These are phyloP conservation scores for Rotaria socialis DNA, from an alignment of 2,888 invertebrate species.

Conservation along the genomic window DNA sequence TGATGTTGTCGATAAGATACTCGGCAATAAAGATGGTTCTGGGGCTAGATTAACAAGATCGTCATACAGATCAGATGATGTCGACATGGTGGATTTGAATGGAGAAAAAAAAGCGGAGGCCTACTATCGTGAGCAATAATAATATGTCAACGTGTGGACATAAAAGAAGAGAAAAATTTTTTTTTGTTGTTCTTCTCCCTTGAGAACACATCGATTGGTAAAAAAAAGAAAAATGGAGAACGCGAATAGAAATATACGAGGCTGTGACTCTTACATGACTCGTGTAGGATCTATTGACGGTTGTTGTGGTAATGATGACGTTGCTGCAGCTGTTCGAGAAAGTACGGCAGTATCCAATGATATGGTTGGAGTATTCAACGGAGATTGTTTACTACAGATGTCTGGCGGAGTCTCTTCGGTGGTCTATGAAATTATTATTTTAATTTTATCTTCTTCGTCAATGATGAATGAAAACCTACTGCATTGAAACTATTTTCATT, in stretches of 20 bases:
- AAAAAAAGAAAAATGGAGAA: neutral
- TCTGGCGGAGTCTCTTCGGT: neutral
- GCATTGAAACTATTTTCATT: neutral
- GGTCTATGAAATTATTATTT: neutral
- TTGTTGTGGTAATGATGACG: neutral
- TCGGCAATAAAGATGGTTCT: neutral
- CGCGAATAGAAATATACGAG: neutral
- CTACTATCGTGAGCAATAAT: neutral
- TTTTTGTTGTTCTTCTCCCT: neutral
- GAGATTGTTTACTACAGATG: neutral
- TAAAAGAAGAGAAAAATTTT: neutral
- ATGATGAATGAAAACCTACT: neutral
- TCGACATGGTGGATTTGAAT: neutral
- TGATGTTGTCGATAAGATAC: neutral
- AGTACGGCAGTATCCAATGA: neutral
- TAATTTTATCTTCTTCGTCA: neutral
- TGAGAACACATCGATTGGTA: neutral
- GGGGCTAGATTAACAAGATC: neutral
- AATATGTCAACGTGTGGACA: slow-evolving; percentile 8
- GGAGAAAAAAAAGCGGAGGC: neutral
- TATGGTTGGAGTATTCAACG: neutral
- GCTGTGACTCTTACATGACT: neutral
- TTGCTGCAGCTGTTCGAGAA: neutral
- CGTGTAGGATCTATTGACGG: neutral
- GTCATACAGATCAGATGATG: neutral